Evolutionary conservation across 2,888 invertebrate genomes (phyloP), one percentile per base, ranked within the genome.

Genomic region (Nymphalis c-album): DNA sequence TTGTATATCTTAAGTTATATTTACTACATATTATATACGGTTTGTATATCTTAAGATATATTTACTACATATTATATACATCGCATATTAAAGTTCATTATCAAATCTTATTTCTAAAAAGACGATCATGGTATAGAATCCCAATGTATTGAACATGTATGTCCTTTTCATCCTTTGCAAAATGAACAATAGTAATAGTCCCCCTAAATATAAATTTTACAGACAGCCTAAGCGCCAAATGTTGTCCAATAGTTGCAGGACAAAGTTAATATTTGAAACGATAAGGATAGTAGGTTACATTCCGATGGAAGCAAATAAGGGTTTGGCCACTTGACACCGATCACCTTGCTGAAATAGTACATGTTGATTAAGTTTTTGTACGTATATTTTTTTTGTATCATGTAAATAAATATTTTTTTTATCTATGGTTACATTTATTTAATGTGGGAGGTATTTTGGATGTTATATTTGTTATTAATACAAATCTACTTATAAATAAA

Each of bases 251-350:
- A 26, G 55, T 60, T 18, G 53, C 63, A 62, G 45, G 50, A 18
- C 26, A 57, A 57, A 66, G 48, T 45, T 35, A 74, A 74, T 72
- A 74, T 74, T 74, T 67, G 64, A 31, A 26, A 2, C 45, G 73
- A 74, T 74, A 71, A 68, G 62, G 45, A 68, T 68, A 67, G 62
- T 65, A 40, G 70, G 71, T 73, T 71, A 65, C 63, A 72, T 72
- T 69, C 67, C 68, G 50, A 64, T 66, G 51, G 66, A 6, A 26
- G 60, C 58, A 67, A 59, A 67, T 57, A 67, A 51, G 79, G 84
- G 87, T 77, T 86, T 75, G 83, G 64, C 76, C 75, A 75, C 78
- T 80, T 84, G 85, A 84, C 88, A 85, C 76, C 71, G 77, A 83
- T 85, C 74, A 75, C 75, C 76, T 78, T 80, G 79, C 78, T 75